These are phyloP conservation scores for Habroteleia sp. DNA, from an alignment of 2,888 invertebrate species.

Conservation along the genomic window DNA sequence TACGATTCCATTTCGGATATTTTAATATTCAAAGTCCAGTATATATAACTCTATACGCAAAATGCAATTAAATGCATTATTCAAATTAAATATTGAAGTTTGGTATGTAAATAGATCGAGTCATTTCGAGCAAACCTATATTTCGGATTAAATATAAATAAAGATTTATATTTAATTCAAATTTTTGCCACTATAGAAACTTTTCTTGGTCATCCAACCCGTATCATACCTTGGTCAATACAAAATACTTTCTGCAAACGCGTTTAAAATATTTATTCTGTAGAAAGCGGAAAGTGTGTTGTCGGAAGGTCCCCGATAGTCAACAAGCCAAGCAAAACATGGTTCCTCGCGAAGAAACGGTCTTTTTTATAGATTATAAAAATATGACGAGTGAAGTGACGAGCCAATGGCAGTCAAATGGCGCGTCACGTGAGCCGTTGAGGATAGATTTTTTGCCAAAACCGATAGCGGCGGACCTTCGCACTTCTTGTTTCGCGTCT, in stretches of 20 bases:
- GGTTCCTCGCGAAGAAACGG: not conserved
- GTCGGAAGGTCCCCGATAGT: conserved; percentile 3
- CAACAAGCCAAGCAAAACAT: not conserved
- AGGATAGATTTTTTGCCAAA: conserved; percentile 6
- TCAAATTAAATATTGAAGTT: too few species aligned
- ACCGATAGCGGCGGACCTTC: not conserved
- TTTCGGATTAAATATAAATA: too few species aligned
- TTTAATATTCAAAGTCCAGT: too few species aligned
- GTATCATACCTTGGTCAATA: conserved; percentile 1
- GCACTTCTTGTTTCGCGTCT: conserved; percentile 1
- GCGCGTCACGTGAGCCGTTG: conserved; percentile 2
- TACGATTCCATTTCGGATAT: too few species aligned
- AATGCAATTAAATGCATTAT: too few species aligned
- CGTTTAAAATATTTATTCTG: conserved; percentile 37
- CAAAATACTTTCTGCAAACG: conserved; percentile 18
- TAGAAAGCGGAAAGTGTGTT: conserved; percentile 12
- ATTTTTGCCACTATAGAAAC: too few species aligned
- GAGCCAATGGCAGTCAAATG: conserved; percentile 19
- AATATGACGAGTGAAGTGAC: conserved; percentile 17
- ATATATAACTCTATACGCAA: too few species aligned
- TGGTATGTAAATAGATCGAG: too few species aligned
- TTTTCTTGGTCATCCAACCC: too few species aligned
- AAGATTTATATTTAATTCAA: too few species aligned
- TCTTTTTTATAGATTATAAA: conserved; percentile 30
- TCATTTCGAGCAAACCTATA: too few species aligned